Conservation (phyloP, 2,888 invertebrate species). For the Petrophora chlorosata region DNA sequence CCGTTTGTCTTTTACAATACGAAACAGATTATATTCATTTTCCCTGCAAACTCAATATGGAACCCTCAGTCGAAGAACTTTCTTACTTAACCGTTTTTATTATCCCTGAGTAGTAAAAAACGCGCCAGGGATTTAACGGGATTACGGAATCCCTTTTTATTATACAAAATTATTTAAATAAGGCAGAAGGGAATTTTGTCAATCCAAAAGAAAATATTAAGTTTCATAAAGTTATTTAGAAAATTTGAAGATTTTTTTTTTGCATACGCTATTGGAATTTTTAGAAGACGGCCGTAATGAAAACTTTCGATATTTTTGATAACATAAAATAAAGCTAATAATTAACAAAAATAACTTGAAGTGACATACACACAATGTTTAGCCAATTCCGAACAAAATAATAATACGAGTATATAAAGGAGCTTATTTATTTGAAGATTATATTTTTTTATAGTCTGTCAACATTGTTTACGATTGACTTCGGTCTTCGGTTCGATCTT, state of each 20-base stretch:
- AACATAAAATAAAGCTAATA: too few species aligned
- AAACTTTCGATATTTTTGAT: too few species aligned
- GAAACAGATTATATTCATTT: conserved; percentile 5
- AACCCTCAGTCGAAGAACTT: conserved; percentile 27
- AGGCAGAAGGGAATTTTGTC: conserved; percentile 27
- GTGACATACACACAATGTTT: too few species aligned
- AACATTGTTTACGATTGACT: too few species aligned
- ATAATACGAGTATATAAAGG: too few species aligned
- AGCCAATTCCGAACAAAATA: too few species aligned
- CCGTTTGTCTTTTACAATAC: too few species aligned
- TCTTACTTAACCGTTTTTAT: conserved; percentile 35
- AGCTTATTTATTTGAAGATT: too few species aligned
- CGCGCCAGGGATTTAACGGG: conserved; percentile 35
- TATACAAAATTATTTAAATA: conserved; percentile 49
- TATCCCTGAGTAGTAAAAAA: conserved; percentile 28
- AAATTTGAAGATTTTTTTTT: conserved; percentile 13
- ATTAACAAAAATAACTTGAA: too few species aligned
- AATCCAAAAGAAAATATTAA: conserved; percentile 20
- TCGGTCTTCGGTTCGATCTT: too few species aligned
- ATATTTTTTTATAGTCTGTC: too few species aligned
- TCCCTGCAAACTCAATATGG: conserved; percentile 25
- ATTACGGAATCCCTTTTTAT: conserved; percentile 37
- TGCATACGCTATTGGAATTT: conserved; percentile 7
- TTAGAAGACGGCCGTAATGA: too few species aligned
- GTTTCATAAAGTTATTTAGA: conserved; percentile 16